These are phyloP conservation scores for Cervus canadensis DNA, from an alignment of 2,113 vertebrate genomes.

Conservation along the genomic window DNA sequence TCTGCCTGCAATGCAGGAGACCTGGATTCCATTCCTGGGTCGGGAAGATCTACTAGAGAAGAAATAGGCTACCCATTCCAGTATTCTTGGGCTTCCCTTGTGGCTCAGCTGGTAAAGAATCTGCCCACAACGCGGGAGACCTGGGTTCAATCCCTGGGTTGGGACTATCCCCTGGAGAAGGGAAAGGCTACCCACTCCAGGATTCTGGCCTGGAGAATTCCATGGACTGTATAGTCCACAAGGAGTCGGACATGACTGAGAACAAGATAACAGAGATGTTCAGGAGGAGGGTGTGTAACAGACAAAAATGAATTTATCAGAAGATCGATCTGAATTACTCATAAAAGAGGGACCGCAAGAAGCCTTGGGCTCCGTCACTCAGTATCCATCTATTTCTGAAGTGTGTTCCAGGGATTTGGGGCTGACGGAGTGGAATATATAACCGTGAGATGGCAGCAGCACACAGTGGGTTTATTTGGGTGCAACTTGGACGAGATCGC, in stretches of 20 bases:
- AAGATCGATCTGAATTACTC: rapidly evolving
- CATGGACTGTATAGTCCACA: neutral
- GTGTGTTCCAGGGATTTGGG: neutral
- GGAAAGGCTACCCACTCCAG: neutral
- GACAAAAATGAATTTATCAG: rapidly evolving
- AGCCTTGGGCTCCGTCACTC: neutral
- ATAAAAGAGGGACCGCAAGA: rapidly evolving
- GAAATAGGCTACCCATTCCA: neutral
- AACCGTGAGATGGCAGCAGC: neutral
- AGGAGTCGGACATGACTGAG: neutral
- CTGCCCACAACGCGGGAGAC: rapidly evolving
- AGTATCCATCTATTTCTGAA: rapidly evolving
- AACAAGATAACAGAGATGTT: neutral
- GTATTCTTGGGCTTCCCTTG: neutral
- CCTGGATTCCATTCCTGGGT: neutral
- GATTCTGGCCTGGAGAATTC: neutral
- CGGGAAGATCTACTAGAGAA: neutral
- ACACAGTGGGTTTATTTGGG: rapidly evolving
- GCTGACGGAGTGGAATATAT: rapidly evolving
- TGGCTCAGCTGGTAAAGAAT: neutral
- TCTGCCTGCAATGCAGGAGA: neutral
- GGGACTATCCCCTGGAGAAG: neutral
- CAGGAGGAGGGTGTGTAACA: rapidly evolving
- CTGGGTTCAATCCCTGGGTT: neutral
- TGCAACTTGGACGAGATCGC: rapidly evolving